Evolutionary conservation across 2,113 vertebrate species (phyloP).

Genomic region (Corythaeola cristata): DNA sequence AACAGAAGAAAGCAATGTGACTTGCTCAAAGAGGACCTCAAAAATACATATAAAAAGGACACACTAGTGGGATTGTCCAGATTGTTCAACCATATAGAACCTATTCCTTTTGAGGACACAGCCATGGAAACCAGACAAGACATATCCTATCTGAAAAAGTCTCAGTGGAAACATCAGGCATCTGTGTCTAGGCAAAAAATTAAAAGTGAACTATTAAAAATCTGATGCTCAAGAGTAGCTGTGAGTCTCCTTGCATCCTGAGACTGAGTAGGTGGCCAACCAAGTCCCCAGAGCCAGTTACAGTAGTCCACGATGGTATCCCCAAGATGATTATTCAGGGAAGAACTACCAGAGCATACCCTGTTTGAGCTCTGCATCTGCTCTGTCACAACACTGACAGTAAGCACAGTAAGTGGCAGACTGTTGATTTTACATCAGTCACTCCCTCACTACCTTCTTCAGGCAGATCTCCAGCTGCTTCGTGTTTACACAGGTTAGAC

Average conservation of each 20-base stretch:
- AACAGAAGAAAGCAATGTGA: not conserved
- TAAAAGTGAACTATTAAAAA: not conserved
- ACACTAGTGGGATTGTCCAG: not conserved
- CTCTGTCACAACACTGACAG: not conserved
- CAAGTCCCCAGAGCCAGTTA: not conserved
- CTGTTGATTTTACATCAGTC: not conserved
- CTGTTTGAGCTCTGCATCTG: not conserved
- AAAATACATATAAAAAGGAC: not conserved
- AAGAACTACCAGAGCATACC: not conserved
- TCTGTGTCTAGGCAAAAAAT: not conserved
- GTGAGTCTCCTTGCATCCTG: not conserved
- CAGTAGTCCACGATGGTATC: accelerated
- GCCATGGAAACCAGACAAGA: not conserved
- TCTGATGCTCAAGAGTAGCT: not conserved
- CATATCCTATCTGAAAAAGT: not conserved
- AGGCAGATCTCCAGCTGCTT: not conserved
- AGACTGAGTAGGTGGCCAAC: not conserved
- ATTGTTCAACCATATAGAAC: not conserved
- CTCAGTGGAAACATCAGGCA: not conserved
- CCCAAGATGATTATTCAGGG: not conserved
- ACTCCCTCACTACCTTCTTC: not conserved
- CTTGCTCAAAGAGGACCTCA: not conserved
- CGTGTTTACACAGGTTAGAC: not conserved
- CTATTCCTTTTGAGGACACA: not conserved
- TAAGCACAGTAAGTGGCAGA: not conserved